Base-by-base conservation (phyloP, 2,113 vertebrate species). In the Elachura formosa region DNA sequence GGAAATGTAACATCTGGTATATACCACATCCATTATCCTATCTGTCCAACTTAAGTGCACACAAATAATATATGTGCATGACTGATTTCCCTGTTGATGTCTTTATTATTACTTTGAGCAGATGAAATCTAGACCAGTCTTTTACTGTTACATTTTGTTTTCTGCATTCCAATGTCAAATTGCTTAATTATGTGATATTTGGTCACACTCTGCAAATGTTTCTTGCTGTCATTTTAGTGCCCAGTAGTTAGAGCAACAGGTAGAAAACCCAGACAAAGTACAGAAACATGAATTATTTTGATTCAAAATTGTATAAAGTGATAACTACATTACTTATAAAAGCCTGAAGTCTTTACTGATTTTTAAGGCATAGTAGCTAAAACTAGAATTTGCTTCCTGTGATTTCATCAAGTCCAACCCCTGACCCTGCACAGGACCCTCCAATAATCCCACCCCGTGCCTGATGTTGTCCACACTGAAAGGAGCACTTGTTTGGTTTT, bases 1-100 rank as follows among this genome's bases (percentile, higher is more conserved):
- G 98, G 98, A 98, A 98, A 97, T 90, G 90, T 96, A 98, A 98
- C 99, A 99, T 98, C 99, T 99, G 99, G 98, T 98, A 87, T 72
- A 36, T 74, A 95, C 94, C 94, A 87, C 73, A 94, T 91, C 96
- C 97, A 97, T 97, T 97, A 97, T 97, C 91, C 96, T 95, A 95
- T 80, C 97, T 96, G 97, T 97, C 97, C 66, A 52, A 92, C 95
- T 95, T 94, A 97, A 67, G 93, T 94, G 94, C 94, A 96, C 94
- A 91, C 97, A 92, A 94, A 96, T 92, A 85, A 91, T 59, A 94
- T 96, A 97, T 84, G 96, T 88, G 93, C 94, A 95, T 97, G 98
- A 98, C 94, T 95, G 95, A 97, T 98, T 96, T 97, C 94, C 97
- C 94, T 89, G 96, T 97, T 98, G 98, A 98, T 96, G 97, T 98